Conservation (phyloP, 1,140 invertebrate genomes). For the Galendromus occidentalis region DNA sequence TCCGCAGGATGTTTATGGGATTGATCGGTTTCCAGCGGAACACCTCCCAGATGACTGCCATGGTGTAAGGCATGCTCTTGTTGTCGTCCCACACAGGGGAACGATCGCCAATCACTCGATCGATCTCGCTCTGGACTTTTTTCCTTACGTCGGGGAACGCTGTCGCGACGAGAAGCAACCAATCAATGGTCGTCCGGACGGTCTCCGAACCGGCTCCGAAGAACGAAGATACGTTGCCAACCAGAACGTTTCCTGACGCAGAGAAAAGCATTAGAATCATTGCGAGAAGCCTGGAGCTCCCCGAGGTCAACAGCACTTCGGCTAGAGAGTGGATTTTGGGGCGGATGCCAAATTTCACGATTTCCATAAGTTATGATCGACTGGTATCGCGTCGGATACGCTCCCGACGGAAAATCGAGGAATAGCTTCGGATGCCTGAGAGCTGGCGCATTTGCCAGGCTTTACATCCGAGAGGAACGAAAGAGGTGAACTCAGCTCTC, state of each 20-base stretch:
- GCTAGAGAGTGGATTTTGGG: no score
- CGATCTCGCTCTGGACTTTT: conserved; percentile 24
- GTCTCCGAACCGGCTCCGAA: conserved; percentile 27
- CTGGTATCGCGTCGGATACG: no score
- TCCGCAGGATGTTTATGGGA: conserved; percentile 19
- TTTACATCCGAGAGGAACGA: no score
- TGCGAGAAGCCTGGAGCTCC: no score
- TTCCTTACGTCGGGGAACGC: conserved; percentile 27
- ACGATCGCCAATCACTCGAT: conserved; percentile 22
- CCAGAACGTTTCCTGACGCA: conserved; percentile 16
- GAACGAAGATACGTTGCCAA: conserved; percentile 19
- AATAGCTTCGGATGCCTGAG: no score
- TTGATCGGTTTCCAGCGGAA: conserved; percentile 22
- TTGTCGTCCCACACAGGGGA: conserved; percentile 19
- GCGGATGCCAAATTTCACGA: no score
- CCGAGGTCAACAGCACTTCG: no score
- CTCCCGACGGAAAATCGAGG: no score
- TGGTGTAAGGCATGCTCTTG: conserved; percentile 21
- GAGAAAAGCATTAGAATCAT: no score
- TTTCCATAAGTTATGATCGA: no score
- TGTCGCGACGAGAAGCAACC: conserved; percentile 25
- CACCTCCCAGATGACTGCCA: conserved; percentile 23
- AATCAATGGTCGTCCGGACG: conserved; percentile 24
- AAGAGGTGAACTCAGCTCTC: no score
- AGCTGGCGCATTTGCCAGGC: no score